Evolutionary conservation across 2,797 vertebrate species (phyloP).

Genomic region (Macroramphosus scolopax): DNA sequence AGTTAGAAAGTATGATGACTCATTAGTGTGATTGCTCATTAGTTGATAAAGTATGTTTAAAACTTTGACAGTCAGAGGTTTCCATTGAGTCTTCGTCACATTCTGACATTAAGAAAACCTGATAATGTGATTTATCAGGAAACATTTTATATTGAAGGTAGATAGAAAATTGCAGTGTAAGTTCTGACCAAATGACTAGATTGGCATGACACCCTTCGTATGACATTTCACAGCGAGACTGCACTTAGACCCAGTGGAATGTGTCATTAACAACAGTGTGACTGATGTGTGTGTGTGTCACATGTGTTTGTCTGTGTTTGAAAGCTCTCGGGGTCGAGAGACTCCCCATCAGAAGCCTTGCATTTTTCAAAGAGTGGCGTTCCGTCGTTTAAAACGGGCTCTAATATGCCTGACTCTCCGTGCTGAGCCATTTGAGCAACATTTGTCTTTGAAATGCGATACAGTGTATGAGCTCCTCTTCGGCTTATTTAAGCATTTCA

Average conservation of each 20-base stretch:
- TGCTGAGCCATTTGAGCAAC: slow-evolving; percentile 27
- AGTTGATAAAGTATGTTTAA: background rate
- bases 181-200: slow-evolving; percentile 28
- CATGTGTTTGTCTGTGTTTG: background rate
- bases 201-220: slow-evolving; percentile 27
- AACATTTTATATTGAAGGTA: too few relatives aligned
- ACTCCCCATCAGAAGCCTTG: slow-evolving; percentile 23
- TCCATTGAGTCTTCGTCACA: too few relatives aligned
- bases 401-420: slow-evolving; percentile 36
- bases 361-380: slow-evolving; percentile 23
- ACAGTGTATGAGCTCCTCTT: slow-evolving; percentile 31
- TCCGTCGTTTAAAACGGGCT: slow-evolving; percentile 23
- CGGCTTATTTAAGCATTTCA: slow-evolving; percentile 34
- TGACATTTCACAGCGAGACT: slow-evolving; percentile 25
- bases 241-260: slow-evolving; percentile 6
- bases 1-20: slow-evolving; percentile 2
- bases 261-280: slow-evolving; percentile 18
- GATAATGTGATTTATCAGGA: too few relatives aligned
- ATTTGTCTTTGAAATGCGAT: slow-evolving; percentile 57
- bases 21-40: background rate
- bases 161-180: too few relatives aligned
- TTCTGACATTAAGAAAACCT: too few relatives aligned
- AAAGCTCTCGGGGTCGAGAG: slow-evolving; percentile 24
- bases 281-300: slow-evolving; percentile 1
- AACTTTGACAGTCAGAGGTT: too few relatives aligned